phyloP scores from a whole-genome alignment of 2,113 vertebrate species.

The Sinocyclocheilus anophthalmus region DNA sequence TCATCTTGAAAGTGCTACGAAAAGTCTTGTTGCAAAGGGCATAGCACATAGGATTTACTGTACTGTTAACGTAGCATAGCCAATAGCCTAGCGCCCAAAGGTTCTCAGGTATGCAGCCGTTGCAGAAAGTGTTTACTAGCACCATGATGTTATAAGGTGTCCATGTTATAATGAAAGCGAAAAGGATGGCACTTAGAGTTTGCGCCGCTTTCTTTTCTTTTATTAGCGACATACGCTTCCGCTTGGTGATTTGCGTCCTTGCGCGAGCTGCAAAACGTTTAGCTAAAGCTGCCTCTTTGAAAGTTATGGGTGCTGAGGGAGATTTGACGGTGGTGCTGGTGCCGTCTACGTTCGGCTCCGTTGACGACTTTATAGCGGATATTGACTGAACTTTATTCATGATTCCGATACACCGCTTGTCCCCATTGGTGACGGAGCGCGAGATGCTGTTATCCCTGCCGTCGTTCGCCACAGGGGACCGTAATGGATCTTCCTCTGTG shows the following conservation, averaged over 20 bases:
- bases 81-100: conserved; percentile 96
- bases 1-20: conserved; percentile 95
- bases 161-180: conserved; percentile 98
- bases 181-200: conserved; percentile 95
- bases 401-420: conserved; percentile 80
- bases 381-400: conserved; percentile 77
- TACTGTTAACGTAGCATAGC: conserved; percentile 99
- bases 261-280: conserved; percentile 90
- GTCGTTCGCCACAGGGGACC: conserved; percentile 68
- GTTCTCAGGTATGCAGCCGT: conserved; percentile 84
- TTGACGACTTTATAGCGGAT: conserved; percentile 72
- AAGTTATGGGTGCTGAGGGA: conserved; percentile 83
- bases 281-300: conserved; percentile 91
- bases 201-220: conserved; percentile 98
- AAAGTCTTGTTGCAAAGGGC: conserved; percentile 98
- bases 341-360: conserved; percentile 60
- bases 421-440: conserved; percentile 64
- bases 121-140: conserved; percentile 90
- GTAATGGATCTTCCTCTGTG: conserved; percentile 79
- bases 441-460: conserved; percentile 68
- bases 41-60: conserved; percentile 97
- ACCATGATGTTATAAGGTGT: conserved; percentile 99
- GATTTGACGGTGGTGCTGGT: conserved; percentile 77
- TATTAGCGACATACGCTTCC: conserved; percentile 94
- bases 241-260: conserved; percentile 92